Conservation (phyloP, 1,140 invertebrate species). For the Lasioglossum albipes region DNA sequence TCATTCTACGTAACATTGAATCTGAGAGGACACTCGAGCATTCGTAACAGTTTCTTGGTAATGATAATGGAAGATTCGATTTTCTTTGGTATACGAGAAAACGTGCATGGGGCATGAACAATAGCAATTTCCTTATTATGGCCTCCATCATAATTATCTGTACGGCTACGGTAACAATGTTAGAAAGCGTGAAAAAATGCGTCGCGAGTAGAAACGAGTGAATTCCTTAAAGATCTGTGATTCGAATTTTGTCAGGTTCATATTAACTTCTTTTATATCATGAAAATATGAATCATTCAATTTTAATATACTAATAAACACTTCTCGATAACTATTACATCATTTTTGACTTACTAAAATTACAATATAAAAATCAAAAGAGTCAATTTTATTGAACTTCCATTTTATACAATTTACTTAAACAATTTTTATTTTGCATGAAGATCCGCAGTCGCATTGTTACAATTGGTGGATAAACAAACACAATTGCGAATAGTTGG, state of each 20-base stretch:
- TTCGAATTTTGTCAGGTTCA: not conserved
- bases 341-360: no score
- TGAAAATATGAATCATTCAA: not conserved
- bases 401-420: no score
- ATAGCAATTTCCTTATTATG: not conserved
- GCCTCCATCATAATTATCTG: slow-evolving; percentile 5
- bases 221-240: not conserved
- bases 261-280: not conserved
- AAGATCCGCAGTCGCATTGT: not conserved
- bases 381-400: no score
- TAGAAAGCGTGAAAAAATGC: slow-evolving; percentile 32
- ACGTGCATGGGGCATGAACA: not conserved
- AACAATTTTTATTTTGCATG: no score
- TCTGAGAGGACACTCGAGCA: not conserved
- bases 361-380: no score
- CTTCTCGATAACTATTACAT: no score
- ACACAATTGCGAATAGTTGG: not conserved
- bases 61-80: not conserved
- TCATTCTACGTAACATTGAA: no score
- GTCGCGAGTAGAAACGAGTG: not conserved
- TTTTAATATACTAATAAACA: no score
- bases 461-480: not conserved
- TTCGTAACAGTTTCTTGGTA: no score
- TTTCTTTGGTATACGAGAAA: not conserved
- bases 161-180: not conserved